Evolutionary conservation across 2,113 vertebrate genomes (phyloP), one percentile per base, ranked within the genome.

Genomic region (Caretta caretta): DNA sequence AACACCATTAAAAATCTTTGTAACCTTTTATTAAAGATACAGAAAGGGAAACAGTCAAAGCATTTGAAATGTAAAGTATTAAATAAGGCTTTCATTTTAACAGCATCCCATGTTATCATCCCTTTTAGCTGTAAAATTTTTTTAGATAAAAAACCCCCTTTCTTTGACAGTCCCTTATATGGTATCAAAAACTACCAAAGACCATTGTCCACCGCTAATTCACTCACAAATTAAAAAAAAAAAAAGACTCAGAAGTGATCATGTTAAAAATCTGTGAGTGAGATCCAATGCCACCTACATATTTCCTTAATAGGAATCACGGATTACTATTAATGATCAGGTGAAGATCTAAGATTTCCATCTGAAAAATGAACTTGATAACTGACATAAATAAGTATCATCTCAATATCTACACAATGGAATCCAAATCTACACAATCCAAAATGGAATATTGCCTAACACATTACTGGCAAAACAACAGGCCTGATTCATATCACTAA

Each of bases 401-500:
- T 22, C 53, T 13, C 24, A 42, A 59, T 59, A 59, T 29, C 25
- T 59, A 10, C 7, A 86, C 7, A 38, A 95, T 84, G 76, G 79
- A 50, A 48, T 1, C 2, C 6, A 3, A 81, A 8, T 29, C 25
- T 59, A 10, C 42, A 42, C 42, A 42, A 42, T 42, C 2, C 6
- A 3, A 81, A 8, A 62, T 35, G 6, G 59, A 62, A 31, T 62
- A 35, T 31, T 29, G 27, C 14, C 59, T 31, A 62, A 62, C 29
- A 62, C 16, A 62, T 35, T 86, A n/a, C 10, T 87, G 1, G 65
- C 25, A 65, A 84, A 85, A 80, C 0, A 79, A 78, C 1, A 4
- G 20, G 1, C 54, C 83, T 80, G 3, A 16, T 57, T 81, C 0
- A 48, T 89, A 79, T 57, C 0, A 0, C 9, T 0, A 54, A 80